Evolutionary conservation across 2,113 vertebrate species (phyloP).

Genomic region (Nyctereutes procyonoides): DNA sequence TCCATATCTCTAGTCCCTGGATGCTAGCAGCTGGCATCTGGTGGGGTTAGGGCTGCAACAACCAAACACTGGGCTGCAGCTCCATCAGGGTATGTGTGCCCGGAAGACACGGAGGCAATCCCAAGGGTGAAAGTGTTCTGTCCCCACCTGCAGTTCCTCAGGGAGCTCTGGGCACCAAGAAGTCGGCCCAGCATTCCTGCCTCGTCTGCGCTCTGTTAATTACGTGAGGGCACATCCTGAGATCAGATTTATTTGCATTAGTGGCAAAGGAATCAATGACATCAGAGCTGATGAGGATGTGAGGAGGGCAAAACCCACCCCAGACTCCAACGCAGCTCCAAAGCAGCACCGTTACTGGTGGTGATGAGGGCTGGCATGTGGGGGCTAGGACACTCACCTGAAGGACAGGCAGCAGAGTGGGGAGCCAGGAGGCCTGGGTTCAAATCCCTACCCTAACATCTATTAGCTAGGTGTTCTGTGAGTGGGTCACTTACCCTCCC

Average conservation of each 20-base stretch:
- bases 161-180: not conserved
- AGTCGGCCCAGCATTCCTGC: not conserved
- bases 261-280: not conserved
- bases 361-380: not conserved
- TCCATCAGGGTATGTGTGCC: not conserved
- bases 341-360: not conserved
- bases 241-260: not conserved
- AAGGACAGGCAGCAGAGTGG: too few relatives aligned
- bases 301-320: not conserved
- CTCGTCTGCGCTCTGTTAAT: not conserved
- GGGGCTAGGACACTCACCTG: accelerated
- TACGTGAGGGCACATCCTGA: not conserved
- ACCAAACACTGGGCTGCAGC: not conserved
- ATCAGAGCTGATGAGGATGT: not conserved
- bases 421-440: not conserved
- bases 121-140: not conserved
- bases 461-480: not conserved
- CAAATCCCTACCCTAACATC: not conserved
- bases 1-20: not conserved
- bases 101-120: not conserved
- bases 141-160: not conserved
- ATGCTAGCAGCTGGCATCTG: not conserved
- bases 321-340: not conserved
- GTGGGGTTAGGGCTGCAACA: not conserved
- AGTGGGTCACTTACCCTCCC: not conserved